Percentiles rank a stretch among this genome's conserved stretches.
Evolutionary conservation across 2,797 vertebrate species (phyloP).

Genomic region (Acridotheres tristis): DNA sequence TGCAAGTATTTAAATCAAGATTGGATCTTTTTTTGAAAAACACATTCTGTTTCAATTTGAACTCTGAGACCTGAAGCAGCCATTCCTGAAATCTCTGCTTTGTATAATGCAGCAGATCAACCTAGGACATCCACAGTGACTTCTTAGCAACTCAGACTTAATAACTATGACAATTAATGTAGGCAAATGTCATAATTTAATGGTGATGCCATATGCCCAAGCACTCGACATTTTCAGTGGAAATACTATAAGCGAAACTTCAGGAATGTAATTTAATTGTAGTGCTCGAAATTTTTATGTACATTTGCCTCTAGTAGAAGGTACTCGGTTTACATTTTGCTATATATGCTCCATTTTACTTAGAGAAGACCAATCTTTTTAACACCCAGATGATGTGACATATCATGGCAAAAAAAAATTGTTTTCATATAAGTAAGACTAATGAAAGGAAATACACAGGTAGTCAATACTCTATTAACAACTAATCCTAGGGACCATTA

Average conservation of each 20-base stretch:
- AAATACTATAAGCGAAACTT: neutral
- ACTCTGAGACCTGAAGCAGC: neutral
- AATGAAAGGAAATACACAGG: neutral
- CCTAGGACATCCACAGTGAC: neutral
- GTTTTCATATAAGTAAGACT: neutral
- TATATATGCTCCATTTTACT: neutral
- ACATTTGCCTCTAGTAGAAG: neutral
- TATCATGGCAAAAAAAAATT: neutral
- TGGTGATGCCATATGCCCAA: neutral
- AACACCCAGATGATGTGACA: neutral
- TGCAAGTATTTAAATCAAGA: neutral
- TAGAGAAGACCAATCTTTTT: neutral
- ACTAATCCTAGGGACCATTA: neutral
- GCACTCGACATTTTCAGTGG: neutral
- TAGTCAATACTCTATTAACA: neutral
- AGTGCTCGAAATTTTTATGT: neutral
- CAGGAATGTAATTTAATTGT: neutral
- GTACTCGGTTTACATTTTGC: neutral
- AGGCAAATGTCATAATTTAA: neutral
- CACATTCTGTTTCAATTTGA: neutral
- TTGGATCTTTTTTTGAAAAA: neutral
- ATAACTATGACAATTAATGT: neutral
- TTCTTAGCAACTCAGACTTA: neutral
- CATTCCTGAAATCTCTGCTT: neutral
- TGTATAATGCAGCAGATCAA: neutral